Conservation (phyloP, 2,113 vertebrate genomes). For the Oreotragus oreotragus region DNA sequence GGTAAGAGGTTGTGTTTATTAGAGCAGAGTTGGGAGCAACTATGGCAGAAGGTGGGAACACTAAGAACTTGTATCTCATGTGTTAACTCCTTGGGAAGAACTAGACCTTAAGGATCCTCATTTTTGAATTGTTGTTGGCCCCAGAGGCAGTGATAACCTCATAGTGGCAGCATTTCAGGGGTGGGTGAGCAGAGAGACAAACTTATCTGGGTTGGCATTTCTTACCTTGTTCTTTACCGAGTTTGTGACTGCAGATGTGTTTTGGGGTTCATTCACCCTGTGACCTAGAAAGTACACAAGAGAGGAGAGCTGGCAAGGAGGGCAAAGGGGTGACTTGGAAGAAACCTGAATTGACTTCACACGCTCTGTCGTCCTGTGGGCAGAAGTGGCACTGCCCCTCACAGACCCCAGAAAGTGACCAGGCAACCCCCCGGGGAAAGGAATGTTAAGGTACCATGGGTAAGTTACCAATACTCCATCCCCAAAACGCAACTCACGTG, state of each 20-base stretch:
- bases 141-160: not conserved
- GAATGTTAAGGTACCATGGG: too few species aligned
- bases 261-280: not conserved
- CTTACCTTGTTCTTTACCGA: not conserved
- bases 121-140: not conserved
- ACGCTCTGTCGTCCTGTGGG: accelerated
- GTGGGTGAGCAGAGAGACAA: accelerated
- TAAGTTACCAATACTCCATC: too few species aligned
- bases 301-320: not conserved
- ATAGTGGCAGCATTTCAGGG: not conserved
- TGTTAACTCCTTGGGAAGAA: not conserved
- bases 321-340: not conserved
- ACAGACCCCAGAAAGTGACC: too few species aligned
- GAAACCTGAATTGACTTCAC: not conserved
- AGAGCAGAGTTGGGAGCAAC: not conserved
- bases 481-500: not conserved
- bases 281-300: not conserved
- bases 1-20: not conserved
- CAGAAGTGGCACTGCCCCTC: not conserved
- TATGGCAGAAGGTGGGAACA: accelerated
- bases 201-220: not conserved
- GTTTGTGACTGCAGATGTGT: too few species aligned
- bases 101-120: not conserved
- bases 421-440: not conserved
- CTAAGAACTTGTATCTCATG: accelerated